Percentiles rank a stretch among this genome's conserved stretches.
phyloP scores from a whole-genome alignment of 2,888 invertebrate species.

The Encarsia formosa region DNA sequence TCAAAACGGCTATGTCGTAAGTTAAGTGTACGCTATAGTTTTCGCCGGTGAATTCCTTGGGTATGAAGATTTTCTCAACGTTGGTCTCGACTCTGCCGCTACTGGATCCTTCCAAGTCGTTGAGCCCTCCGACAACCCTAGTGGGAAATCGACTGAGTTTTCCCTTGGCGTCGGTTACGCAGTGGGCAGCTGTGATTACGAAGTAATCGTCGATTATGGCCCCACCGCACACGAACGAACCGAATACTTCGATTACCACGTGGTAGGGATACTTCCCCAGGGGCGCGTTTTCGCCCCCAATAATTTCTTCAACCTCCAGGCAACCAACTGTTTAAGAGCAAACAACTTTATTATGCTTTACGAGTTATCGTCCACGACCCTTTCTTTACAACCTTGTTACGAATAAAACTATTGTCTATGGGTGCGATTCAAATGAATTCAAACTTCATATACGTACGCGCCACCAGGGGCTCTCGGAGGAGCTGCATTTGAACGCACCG shows the following conservation, averaged over 20 bases:
- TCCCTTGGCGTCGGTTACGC: background rate
- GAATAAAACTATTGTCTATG: no score
- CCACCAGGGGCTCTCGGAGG: no score
- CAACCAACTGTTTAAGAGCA: background rate
- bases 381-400: no score
- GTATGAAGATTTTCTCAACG: background rate
- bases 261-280: background rate
- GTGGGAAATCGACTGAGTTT: background rate
- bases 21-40: no score
- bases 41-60: background rate
- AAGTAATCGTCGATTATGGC: background rate
- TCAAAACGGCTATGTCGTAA: constrained; percentile 2
- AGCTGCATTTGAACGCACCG: no score
- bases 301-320: background rate
- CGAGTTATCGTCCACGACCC: no score
- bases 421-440: no score
- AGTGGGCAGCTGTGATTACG: background rate
- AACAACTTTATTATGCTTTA: no score
- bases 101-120: background rate
- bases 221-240: background rate
- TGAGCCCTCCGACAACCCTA: background rate
- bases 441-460: no score
- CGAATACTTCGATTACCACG: background rate
- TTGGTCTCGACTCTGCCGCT: background rate
- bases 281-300: background rate